Base-by-base conservation (phyloP, 2,113 vertebrate genomes). In the Hymenochirus boettgeri region DNA sequence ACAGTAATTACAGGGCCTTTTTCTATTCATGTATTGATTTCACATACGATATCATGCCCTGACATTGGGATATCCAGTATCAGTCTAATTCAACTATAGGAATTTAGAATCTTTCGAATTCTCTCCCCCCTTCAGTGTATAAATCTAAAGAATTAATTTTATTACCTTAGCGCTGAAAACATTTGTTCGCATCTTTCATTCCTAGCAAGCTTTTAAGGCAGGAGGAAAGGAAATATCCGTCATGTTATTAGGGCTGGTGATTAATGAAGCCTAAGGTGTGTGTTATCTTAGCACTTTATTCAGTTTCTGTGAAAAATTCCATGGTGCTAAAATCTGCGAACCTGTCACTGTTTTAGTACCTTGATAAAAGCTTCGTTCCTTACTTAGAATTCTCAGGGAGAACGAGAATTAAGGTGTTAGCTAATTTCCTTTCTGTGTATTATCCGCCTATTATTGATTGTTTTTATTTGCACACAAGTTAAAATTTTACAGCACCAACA, bases 181-280 rank as follows among this genome's bases (percentile, higher is more conserved):
- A 80, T 77, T 83, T 85, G 79, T 86, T 86, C 83, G 75, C 82
- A 73, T 77, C 69, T 77, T 75, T 85, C 86, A 85, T 88, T 88
- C 87, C 86, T 85, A 84, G 81, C 69, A 58, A 57, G 76, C 84
- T 79, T 86, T 89, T 79, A 82, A 85, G 67, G 76, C 74, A 82
- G 77, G 79, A 86, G 86, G n/a, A 78, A 39, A 85, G 81, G 77
- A 78, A 86, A 88, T 88, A 85, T 86, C 86, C 80, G 79, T 85
- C 81, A 85, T 89, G 86, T 85, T 80, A 82, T 87, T 84, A 84
- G 77, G n/a, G 80, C 69, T 86, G 80, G 86, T 82, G 83, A 85
- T 88, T 91, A 93, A 88, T 87, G 85, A 85, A 89, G 88, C 90
- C 86, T 86, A 92, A 93, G 92, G 91, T 96, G 90, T 92, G 89